Base-by-base conservation (phyloP, 2,888 invertebrate species). In the Melinaea menophilus region DNA sequence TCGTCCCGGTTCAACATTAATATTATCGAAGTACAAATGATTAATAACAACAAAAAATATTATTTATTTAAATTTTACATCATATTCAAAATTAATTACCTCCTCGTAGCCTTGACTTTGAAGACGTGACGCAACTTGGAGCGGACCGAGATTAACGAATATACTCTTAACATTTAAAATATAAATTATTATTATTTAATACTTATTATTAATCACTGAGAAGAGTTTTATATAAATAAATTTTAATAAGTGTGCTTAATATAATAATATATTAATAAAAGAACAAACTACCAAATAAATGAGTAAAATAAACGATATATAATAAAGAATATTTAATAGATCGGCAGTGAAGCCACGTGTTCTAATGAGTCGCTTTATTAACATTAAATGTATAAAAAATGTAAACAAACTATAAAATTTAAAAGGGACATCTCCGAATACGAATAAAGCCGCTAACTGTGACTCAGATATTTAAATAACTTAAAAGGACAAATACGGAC, bases 401-500 rank as follows among this genome's bases (percentile, higher is more conserved):
- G 66, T 74, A 72, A 74, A 74, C 71, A 74, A 71, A 72, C 70
- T 61, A 72, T 73, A 69, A 74, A 69, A 69, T 67, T 65, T 70
- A 69, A 73, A 68, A 66, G 61, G 74, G 73, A 77, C 75, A 78
- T 64, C 59, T 68, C 67, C 66, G 70, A 72, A 73, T 73, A 72
- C 71, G 73, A 61, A 72, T 72, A 67, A 64, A 67, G 72, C 71
- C 72, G 22, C 69, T 73, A 65, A 69, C 59, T 56, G 63, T 77
- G 77, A 78, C 59, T 79, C 76, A 77, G 69, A 72, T 69, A 78
- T 78, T 78, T 77, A 71, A 78, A 84, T 81, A 79, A 75, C 71
- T 58, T 47, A 59, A 66, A 84, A 82, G 78, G 80, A 85, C 81
- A 79, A 75, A 76, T 73, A 72, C 65, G 81, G 79, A 81, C 82